Evolutionary conservation across 2,113 vertebrate species (phyloP), one percentile per base, ranked within the genome.

Genomic region (Petaurus breviceps): DNA sequence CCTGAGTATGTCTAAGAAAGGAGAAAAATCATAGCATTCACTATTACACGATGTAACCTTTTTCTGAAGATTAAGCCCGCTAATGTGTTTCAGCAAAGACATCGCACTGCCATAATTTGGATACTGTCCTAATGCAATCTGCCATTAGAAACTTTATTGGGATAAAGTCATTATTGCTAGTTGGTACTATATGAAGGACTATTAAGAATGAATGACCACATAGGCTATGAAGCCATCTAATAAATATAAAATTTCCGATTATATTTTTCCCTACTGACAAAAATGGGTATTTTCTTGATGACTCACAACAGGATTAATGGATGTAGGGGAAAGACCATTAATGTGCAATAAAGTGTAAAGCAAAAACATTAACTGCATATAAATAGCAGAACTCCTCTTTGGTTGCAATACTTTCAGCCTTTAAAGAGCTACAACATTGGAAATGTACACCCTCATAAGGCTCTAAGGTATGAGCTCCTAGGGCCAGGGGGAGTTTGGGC

Each of bases 101-200:
- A 95, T 93, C 95, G 84, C 95, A 68, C 31, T 94, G 91, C 51
- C 92, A 90, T 97, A 97, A 98, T 98, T 97, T 98, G 93, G 96
- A 96, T 96, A 94, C 90, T 97, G 95, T 97, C 95, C 51, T 97
- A 97, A 98, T 97, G 94, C 51, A 97, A 77, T 26, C 37, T 55
- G 94, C 95, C 94, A 96, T 97, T 98, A 97, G 91, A 91, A 97
- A 97, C n/a, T 97, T 94, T 98, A 97, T 98, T 98, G 97, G 54
- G 92, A 93, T 92, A 92, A 96, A 98, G 89, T 97, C 93, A 97
- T 98, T 98, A 98, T 94, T 97, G 95, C 91, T 97, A 96, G 95
- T 94, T 97, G 94, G 94, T 97, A 54, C 77, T 97, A 95, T 22
- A 93, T 37, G 94, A 92, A 97, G 94, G 50, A 53, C 89, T 93